Conservation (phyloP, 2,797 vertebrate species). For the Avahi laniger region DNA sequence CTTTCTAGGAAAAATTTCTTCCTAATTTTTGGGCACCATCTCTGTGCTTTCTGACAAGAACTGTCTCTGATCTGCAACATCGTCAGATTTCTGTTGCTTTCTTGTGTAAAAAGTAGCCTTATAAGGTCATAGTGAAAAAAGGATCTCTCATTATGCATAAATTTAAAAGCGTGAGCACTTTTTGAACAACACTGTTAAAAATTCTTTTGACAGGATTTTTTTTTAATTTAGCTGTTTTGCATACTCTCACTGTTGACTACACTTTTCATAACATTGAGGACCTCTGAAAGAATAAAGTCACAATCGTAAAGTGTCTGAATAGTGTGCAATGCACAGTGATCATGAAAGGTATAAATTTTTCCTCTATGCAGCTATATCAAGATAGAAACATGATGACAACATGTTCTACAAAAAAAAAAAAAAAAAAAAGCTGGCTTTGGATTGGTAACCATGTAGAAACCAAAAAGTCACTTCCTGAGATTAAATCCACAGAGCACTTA, state of each 20-base stretch:
- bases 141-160: background rate
- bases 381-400: background rate
- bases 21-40: background rate
- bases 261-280: background rate
- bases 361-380: background rate
- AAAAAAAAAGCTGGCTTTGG: background rate
- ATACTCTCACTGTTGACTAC: fast-evolving
- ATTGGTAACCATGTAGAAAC: background rate
- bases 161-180: background rate
- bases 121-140: background rate
- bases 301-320: background rate
- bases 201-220: background rate
- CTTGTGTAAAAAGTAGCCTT: background rate
- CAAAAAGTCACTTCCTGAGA: background rate
- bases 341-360: background rate
- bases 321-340: background rate
- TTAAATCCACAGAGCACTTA: background rate
- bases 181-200: background rate
- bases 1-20: background rate
- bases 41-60: background rate
- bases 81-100: background rate
- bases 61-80: background rate
- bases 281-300: background rate
- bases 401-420: background rate
- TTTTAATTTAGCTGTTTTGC: background rate